These are phyloP conservation scores for Stenoptilia bipunctidactyla DNA, from an alignment of 2,888 invertebrate genomes.

Conservation along the genomic window DNA sequence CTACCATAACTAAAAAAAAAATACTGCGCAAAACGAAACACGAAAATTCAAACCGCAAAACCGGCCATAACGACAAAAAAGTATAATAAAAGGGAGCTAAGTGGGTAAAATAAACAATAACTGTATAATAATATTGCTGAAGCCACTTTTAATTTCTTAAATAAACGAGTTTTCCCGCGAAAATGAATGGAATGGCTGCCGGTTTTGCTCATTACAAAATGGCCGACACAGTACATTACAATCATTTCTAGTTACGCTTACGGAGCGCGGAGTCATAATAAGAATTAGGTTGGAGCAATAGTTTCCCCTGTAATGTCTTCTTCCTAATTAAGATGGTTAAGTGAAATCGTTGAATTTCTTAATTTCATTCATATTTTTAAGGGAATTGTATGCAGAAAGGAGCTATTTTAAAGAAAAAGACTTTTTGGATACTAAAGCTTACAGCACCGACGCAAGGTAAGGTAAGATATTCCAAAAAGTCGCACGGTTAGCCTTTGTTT, in stretches of 20 bases:
- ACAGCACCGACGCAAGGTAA: no score
- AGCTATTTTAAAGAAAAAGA: no score
- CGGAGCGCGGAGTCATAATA: constrained; percentile 1
- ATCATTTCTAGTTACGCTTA: constrained; percentile 3
- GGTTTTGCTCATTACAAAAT: constrained; percentile 2
- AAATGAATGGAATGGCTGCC: constrained; percentile 1
- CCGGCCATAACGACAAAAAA: background rate
- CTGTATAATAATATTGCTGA: background rate
- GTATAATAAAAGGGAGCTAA: background rate
- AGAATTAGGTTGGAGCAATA: constrained; percentile 2
- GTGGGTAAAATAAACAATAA: background rate
- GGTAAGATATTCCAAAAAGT: no score
- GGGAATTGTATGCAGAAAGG: no score
- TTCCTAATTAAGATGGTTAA: background rate
- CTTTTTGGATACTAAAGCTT: no score
- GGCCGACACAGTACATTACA: constrained; percentile 2
- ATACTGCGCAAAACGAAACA: no score
- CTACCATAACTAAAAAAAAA: no score
- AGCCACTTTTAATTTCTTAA: constrained; percentile 5
- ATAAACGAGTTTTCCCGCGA: constrained; percentile 1
- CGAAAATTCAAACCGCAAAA: background rate
- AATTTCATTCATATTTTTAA: no score
- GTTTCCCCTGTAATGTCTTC: constrained; percentile 1
- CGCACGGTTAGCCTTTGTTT: no score
- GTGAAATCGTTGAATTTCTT: no score